A percentile compares a stretch with the other conserved stretches of the same genome.
phyloP scores from a whole-genome alignment of 2,113 vertebrate species.

The Athene cunicularia region DNA sequence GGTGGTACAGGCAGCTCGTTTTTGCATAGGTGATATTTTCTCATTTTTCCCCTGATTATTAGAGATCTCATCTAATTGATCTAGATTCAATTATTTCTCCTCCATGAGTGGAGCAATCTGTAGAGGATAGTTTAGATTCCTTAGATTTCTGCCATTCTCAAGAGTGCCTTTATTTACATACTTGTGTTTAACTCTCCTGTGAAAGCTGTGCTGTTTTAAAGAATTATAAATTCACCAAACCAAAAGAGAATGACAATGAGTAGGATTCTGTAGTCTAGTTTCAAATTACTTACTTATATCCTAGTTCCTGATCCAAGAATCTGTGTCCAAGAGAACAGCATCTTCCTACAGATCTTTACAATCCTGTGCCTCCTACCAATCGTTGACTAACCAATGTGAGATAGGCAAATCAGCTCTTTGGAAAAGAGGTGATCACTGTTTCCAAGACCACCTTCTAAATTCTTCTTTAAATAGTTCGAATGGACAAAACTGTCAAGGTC shows the following conservation, averaged over 20 bases:
- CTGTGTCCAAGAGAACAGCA: neutral
- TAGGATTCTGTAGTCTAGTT: neutral
- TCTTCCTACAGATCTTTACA: neutral
- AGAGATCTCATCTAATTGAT: neutral
- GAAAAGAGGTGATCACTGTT: neutral
- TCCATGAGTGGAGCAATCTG: neutral
- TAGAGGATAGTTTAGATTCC: neutral
- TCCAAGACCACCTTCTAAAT: neutral
- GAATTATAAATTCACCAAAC: neutral
- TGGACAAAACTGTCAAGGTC: neutral
- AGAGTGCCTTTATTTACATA: neutral
- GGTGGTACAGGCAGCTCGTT: neutral
- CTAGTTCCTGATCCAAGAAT: neutral
- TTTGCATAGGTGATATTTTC: neutral
- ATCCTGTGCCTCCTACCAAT: rapidly evolving
- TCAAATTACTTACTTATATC: neutral
- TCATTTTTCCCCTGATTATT: neutral
- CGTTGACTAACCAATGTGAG: neutral
- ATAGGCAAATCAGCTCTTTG: neutral
- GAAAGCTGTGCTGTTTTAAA: neutral
- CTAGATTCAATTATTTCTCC: neutral
- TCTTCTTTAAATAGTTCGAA: neutral
- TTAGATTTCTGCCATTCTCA: neutral
- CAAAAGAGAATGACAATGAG: neutral
- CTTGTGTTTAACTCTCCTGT: neutral